A percentile compares a stretch with the other conserved stretches of the same genome.
Evolutionary conservation across 1,140 invertebrate species (phyloP).

Genomic region (Harlomillsia oculata): DNA sequence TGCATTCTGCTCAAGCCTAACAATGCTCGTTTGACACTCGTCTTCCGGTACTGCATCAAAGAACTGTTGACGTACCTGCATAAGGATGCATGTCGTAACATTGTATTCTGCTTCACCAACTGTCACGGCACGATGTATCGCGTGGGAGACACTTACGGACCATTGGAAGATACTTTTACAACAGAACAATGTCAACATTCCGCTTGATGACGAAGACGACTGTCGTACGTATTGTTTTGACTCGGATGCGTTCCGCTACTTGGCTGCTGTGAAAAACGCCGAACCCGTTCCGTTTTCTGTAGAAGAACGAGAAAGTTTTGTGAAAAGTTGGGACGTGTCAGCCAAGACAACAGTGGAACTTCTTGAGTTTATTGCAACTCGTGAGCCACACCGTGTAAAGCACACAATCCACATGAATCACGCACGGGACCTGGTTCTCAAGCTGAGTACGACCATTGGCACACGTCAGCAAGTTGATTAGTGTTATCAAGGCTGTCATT

Average conservation of each 20-base stretch:
- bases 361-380: not conserved
- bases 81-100: constrained; percentile 32
- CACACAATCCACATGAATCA: constrained; percentile 21
- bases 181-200: constrained; percentile 1
- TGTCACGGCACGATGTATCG: constrained; percentile 23
- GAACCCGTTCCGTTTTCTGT: not conserved
- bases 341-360: constrained; percentile 2
- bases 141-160: constrained; percentile 12
- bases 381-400: constrained; percentile 11
- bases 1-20: constrained; percentile 36
- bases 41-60: constrained; percentile 36
- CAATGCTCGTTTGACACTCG: constrained; percentile 15
- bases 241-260: constrained; percentile 27
- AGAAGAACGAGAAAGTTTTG: constrained; percentile 1
- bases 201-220: not conserved
- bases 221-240: constrained; percentile 28
- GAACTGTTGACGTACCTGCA: constrained; percentile 36
- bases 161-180: constrained; percentile 11
- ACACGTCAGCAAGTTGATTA: not conserved
- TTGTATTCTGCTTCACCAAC: constrained; percentile 36
- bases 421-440: constrained; percentile 6
- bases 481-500: constrained; percentile 8
- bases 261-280: constrained; percentile 14
- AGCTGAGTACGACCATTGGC: constrained; percentile 10
- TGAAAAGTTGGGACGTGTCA: constrained; percentile 15